Evolutionary conservation across 2,888 invertebrate species (phyloP).

Genomic region (Epinotia brunnichana): DNA sequence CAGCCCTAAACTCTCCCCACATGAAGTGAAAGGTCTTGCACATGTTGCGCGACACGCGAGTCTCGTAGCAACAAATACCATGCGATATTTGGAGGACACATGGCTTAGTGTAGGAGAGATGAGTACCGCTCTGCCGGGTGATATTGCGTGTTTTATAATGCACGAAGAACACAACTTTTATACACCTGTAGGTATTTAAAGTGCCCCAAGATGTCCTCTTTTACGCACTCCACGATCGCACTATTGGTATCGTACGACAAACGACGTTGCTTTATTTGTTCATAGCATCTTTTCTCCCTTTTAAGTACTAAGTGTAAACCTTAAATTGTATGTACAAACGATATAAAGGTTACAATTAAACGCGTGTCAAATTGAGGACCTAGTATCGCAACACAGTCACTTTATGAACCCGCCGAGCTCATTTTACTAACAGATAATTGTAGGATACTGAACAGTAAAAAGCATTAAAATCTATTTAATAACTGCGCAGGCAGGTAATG

Average conservation of each 20-base stretch:
- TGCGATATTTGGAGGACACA: not conserved
- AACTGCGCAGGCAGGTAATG: conserved; percentile 1
- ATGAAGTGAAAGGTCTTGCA: conserved; percentile 42
- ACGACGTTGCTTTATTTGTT: not conserved
- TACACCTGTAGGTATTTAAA: not conserved
- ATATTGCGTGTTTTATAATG: not conserved
- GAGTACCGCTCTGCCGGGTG: not conserved
- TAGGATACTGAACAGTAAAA: not conserved
- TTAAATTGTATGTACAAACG: not conserved
- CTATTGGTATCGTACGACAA: not conserved
- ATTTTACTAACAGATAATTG: not conserved
- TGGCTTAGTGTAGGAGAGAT: not conserved
- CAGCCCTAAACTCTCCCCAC: conserved; percentile 22
- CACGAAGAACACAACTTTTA: not conserved
- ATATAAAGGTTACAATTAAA: not conserved
- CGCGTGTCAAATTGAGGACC: not conserved
- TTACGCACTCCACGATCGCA: too few species aligned
- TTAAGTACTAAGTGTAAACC: not conserved
- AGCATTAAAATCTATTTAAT: not conserved
- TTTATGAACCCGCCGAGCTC: not conserved
- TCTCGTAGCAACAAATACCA: conserved; percentile 13
- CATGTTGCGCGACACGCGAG: conserved; percentile 30
- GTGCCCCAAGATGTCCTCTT: not conserved
- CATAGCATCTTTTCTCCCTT: not conserved
- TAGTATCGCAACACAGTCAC: not conserved